Evolutionary conservation across 1,140 invertebrate genomes (phyloP).

Genomic region (Penaeus vannamei): DNA sequence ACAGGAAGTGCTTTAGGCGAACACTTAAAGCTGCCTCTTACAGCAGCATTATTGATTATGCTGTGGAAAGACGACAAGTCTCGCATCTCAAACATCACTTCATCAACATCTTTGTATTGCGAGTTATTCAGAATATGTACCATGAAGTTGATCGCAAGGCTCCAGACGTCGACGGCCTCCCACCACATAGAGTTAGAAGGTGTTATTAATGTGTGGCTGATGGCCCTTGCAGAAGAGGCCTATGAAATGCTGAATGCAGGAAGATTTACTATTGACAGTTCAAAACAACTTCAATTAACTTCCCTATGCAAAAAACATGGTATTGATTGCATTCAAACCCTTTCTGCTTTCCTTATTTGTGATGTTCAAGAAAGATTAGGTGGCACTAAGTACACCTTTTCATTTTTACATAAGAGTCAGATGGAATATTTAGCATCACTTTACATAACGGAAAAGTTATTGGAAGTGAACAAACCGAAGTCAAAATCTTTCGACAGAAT

Average conservation of each 20-base stretch:
- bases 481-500: background rate
- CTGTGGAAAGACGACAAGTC: slow-evolving; percentile 51
- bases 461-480: background rate
- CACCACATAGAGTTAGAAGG: slow-evolving; percentile 18
- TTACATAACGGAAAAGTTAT: slow-evolving; percentile 6
- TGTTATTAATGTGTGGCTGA: slow-evolving; percentile 34
- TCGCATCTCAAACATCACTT: slow-evolving; percentile 34
- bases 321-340: slow-evolving; percentile 44
- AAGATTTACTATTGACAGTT: background rate
- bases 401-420: slow-evolving; percentile 57
- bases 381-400: slow-evolving; percentile 30
- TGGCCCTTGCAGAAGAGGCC: slow-evolving; percentile 22
- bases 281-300: background rate
- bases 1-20: slow-evolving; percentile 6
- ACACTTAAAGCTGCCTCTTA: slow-evolving; percentile 50
- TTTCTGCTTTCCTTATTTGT: slow-evolving; percentile 54
- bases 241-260: slow-evolving; percentile 37
- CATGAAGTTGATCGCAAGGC: slow-evolving; percentile 40
- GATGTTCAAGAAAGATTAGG: slow-evolving; percentile 29
- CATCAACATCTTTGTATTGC: slow-evolving; percentile 44
- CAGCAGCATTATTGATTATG: slow-evolving; percentile 36
- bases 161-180: background rate
- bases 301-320: slow-evolving; percentile 10
- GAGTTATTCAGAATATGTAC: slow-evolving; percentile 50
- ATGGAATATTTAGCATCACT: slow-evolving; percentile 51